phyloP scores from a whole-genome alignment of 2,888 invertebrate species.

The Adineta ricciae region DNA sequence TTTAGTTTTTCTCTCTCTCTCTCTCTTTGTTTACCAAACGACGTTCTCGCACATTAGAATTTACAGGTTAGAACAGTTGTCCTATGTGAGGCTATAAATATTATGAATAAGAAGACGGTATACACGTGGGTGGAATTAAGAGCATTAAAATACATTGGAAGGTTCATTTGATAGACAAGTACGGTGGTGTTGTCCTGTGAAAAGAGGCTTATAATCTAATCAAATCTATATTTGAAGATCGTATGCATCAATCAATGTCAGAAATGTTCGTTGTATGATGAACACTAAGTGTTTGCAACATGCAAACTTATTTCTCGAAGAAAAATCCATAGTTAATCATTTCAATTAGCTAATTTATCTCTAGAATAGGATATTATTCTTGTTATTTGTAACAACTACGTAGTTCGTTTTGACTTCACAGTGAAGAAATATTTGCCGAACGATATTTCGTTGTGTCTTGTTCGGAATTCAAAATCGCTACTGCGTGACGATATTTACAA shows the following conservation, averaged over 20 bases:
- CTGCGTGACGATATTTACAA: too few species aligned
- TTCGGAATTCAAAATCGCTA: too few species aligned
- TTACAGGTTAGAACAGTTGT: neutral
- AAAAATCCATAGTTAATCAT: too few species aligned
- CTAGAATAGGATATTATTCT: too few species aligned
- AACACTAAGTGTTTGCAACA: neutral
- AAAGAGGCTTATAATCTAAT: neutral
- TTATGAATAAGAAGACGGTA: neutral
- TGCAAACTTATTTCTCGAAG: too few species aligned
- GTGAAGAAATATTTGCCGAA: too few species aligned
- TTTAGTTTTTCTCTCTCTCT: neutral
- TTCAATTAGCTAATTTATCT: too few species aligned
- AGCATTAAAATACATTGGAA: neutral
- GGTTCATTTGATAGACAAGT: neutral
- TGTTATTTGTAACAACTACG: too few species aligned
- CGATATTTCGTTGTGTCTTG: too few species aligned
- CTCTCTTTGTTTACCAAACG: neutral
- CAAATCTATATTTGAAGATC: neutral
- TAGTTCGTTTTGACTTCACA: too few species aligned
- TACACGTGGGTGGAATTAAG: neutral
- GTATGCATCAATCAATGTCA: neutral
- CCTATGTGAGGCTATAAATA: neutral
- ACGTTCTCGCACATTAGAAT: too few species aligned
- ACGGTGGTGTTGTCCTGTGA: neutral
- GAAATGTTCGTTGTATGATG: neutral